Evolutionary conservation across 2,888 invertebrate genomes (phyloP).

Genomic region (Chorisops tibialis): DNA sequence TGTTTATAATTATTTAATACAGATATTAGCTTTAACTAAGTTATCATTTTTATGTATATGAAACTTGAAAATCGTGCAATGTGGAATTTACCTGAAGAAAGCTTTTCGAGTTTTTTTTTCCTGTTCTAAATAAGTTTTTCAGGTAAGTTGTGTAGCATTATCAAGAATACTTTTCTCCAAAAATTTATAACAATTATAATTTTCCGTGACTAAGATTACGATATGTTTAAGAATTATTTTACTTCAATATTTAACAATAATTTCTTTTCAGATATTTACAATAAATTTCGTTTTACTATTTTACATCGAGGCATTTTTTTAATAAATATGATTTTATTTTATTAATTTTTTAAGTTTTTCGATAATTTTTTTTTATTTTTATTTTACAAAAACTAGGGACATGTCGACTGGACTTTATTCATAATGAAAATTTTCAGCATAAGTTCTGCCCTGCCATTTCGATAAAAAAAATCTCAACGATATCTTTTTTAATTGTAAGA

Average conservation of each 20-base stretch:
- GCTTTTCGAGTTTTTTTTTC: background rate
- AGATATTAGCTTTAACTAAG: background rate
- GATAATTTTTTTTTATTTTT: background rate
- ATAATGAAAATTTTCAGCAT: constrained; percentile 1
- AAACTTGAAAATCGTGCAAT: constrained; percentile 17
- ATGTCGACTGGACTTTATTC: constrained; percentile 32
- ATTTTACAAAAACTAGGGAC: background rate
- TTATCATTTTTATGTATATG: background rate
- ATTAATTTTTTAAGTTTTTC: too few relatives aligned
- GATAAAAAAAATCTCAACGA: background rate
- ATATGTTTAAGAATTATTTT: constrained; percentile 11
- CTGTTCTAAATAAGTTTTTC: background rate
- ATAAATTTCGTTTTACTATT: background rate
- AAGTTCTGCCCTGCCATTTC: constrained; percentile 26
- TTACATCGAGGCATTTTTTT: constrained; percentile 7
- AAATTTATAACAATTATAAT: background rate
- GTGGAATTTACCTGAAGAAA: constrained; percentile 23
- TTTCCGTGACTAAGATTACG: constrained; percentile 15
- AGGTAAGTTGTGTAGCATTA: constrained; percentile 20
- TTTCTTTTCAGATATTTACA: constrained; percentile 10
- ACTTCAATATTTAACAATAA: background rate
- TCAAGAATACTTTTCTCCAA: constrained; percentile 11
- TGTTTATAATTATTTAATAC: too few relatives aligned
- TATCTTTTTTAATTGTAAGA: background rate
- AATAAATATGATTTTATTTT: background rate